Evolutionary conservation across 2,113 vertebrate genomes (phyloP).

Genomic region (Phocoena sinus): DNA sequence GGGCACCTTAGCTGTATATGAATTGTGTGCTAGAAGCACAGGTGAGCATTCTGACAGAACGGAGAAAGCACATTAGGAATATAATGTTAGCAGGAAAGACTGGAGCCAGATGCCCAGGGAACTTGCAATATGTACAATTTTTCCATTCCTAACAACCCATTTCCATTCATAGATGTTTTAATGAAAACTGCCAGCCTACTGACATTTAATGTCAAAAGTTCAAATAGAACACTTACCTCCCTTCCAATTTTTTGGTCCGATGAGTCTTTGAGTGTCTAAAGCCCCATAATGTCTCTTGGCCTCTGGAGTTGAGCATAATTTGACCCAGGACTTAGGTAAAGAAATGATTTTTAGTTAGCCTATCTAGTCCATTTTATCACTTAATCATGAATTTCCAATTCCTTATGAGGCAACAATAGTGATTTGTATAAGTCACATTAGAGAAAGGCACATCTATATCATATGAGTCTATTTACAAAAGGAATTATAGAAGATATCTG

Average conservation of each 20-base stretch:
- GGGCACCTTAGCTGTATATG: background rate
- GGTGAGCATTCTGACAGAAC: background rate
- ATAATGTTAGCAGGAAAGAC: background rate
- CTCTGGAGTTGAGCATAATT: background rate
- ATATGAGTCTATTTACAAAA: constrained; percentile 65
- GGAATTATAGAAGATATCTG: constrained; percentile 64
- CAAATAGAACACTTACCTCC: background rate
- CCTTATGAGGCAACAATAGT: background rate
- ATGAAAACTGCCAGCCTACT: background rate
- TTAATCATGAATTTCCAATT: constrained; percentile 25
- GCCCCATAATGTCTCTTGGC: background rate
- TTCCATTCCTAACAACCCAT: background rate
- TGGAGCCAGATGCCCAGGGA: background rate
- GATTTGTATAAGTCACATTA: constrained; percentile 38
- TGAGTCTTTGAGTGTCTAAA: background rate
- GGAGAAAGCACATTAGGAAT: background rate
- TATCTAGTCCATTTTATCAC: background rate
- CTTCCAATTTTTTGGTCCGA: background rate
- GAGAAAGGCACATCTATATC: constrained; percentile 47
- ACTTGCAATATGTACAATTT: background rate
- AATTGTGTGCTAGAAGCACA: background rate
- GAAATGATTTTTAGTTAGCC: background rate
- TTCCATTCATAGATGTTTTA: background rate
- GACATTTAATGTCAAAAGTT: background rate
- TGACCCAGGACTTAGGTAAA: background rate